These are phyloP conservation scores for Lytechinus variegatus DNA, from an alignment of 35 echinoderm and acorn worm species.

Conservation along the genomic window DNA sequence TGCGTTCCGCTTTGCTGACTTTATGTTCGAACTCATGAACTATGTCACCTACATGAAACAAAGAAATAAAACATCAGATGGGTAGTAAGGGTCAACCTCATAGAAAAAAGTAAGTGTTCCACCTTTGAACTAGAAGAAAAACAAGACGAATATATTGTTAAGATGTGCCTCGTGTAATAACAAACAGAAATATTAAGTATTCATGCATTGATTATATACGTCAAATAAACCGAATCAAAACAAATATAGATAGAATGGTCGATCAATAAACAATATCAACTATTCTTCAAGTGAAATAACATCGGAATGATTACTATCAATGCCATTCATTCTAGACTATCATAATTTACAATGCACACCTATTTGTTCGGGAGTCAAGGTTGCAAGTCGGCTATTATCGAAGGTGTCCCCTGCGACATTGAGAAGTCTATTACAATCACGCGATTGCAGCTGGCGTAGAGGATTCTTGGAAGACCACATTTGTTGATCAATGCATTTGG, in stretches of 20 bases:
- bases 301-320: too few species aligned
- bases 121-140: too few species aligned
- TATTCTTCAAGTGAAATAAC: too few species aligned
- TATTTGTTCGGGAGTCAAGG: neutral
- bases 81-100: too few species aligned
- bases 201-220: too few species aligned
- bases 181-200: too few species aligned
- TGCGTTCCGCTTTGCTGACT: slow-evolving; percentile 40
- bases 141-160: too few species aligned
- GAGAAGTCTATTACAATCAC: slow-evolving; percentile 8
- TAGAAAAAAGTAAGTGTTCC: too few species aligned
- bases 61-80: neutral
- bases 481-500: slow-evolving; percentile 81
- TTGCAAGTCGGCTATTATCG: neutral
- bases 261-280: too few species aligned
- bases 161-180: too few species aligned
- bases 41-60: neutral
- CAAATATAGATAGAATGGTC: too few species aligned
- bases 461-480: slow-evolving; percentile 89
- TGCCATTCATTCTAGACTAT: neutral
- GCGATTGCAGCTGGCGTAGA: slow-evolving; percentile 69
- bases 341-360: neutral
- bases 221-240: too few species aligned
- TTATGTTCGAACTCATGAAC: neutral
- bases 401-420: neutral